Conservation (phyloP, 2,797 vertebrate species). For the Champsocephalus gunnari region DNA sequence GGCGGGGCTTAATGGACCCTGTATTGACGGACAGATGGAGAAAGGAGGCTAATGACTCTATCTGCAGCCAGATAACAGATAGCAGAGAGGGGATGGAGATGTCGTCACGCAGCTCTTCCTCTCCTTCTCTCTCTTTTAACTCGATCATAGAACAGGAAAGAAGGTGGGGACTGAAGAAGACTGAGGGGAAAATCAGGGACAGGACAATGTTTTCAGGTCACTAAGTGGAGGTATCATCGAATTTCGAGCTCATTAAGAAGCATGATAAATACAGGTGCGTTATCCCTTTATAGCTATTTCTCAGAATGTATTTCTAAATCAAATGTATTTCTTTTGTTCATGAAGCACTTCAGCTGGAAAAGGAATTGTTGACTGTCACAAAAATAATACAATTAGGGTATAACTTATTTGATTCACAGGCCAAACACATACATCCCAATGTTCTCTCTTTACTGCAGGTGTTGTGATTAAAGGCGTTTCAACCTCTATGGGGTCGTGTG, state of each 20-base stretch:
- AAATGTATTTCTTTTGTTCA: neutral
- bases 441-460: neutral
- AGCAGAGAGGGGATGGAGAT: constrained; percentile 67
- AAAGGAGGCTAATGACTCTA: constrained; percentile 79
- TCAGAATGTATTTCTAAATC: neutral
- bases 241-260: constrained; percentile 46
- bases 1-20: constrained; percentile 74
- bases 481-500: neutral
- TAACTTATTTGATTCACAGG: neutral
- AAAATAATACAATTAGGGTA: neutral
- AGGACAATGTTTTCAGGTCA: constrained; percentile 35
- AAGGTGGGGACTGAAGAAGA: neutral
- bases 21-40: constrained; percentile 81
- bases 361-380: neutral
- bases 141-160: constrained; percentile 41
- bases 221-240: constrained; percentile 33
- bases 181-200: constrained; percentile 5
- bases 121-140: constrained; percentile 61
- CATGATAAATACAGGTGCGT: neutral
- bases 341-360: neutral
- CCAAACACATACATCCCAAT: neutral
- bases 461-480: neutral
- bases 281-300: neutral
- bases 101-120: constrained; percentile 56
- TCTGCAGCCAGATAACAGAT: constrained; percentile 71